Evolutionary conservation across 2,113 vertebrate species (phyloP).

Genomic region (Xiphophorus maculatus): DNA sequence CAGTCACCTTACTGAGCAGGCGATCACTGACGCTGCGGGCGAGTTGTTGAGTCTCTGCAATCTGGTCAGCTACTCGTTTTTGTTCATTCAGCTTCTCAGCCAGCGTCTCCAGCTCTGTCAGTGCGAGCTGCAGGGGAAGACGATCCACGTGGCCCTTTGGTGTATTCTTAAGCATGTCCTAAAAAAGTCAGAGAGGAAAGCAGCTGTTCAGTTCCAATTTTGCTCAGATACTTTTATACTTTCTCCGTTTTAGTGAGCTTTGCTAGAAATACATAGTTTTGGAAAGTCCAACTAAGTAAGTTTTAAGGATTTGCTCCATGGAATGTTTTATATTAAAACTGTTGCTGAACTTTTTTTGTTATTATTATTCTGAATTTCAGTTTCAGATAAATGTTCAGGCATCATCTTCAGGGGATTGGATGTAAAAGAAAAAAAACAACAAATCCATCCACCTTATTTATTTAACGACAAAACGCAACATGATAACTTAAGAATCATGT

Average conservation of each 20-base stretch:
- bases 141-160: conserved; percentile 90
- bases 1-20: conserved; percentile 89
- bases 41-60: conserved; percentile 95
- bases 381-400: no score
- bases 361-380: no score
- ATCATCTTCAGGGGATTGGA: no score
- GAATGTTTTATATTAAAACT: background rate
- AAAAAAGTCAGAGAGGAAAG: conserved; percentile 26
- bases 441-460: no score
- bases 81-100: conserved; percentile 96
- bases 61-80: conserved; percentile 93
- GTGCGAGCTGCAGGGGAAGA: conserved; percentile 92
- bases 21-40: conserved; percentile 91
- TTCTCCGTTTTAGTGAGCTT: background rate
- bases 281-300: background rate
- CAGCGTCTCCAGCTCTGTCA: conserved; percentile 93
- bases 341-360: no score
- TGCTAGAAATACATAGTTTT: background rate
- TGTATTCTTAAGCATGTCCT: conserved; percentile 98
- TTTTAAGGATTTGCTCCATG: background rate
- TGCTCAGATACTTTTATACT: background rate
- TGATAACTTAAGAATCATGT: no score
- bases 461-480: no score
- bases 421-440: no score
- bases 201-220: background rate